These are phyloP conservation scores for Cynopterus sphinx DNA, from an alignment of 2,797 vertebrate species.

Conservation along the genomic window DNA sequence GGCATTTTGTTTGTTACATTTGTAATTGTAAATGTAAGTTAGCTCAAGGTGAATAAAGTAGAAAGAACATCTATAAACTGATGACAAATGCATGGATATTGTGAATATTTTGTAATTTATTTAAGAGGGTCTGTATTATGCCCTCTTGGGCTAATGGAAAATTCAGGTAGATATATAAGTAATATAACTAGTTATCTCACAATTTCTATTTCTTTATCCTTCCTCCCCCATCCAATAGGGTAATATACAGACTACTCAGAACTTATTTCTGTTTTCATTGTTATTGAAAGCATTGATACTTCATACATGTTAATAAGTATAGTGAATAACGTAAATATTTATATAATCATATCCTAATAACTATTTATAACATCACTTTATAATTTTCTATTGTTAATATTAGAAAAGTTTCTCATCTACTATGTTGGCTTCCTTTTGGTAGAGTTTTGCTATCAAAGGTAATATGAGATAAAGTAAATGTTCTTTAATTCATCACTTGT, in stretches of 20 bases:
- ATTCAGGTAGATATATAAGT: background rate
- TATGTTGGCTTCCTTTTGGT: conserved; percentile 5
- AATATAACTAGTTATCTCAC: background rate
- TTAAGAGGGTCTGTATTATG: background rate
- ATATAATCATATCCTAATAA: background rate
- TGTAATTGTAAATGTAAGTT: background rate
- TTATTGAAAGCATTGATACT: background rate
- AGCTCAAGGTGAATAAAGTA: background rate
- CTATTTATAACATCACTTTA: conserved; percentile 33
- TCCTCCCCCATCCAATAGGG: background rate
- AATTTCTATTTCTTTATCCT: background rate
- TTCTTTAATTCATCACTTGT: conserved; percentile 45
- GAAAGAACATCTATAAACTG: background rate
- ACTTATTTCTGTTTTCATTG: background rate
- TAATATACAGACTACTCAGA: background rate
- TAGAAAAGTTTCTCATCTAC: conserved; percentile 38
- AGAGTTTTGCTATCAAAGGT: background rate
- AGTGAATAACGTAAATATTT: conserved; percentile 29
- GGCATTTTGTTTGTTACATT: background rate
- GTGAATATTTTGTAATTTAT: background rate
- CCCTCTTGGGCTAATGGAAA: background rate
- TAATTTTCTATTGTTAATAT: conserved; percentile 54
- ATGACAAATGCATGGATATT: background rate
- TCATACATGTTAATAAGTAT: background rate
- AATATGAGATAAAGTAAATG: background rate